Evolutionary conservation across 2,888 invertebrate genomes (phyloP), one percentile per base, ranked within the genome.

Genomic region (Cerastoderma edule): DNA sequence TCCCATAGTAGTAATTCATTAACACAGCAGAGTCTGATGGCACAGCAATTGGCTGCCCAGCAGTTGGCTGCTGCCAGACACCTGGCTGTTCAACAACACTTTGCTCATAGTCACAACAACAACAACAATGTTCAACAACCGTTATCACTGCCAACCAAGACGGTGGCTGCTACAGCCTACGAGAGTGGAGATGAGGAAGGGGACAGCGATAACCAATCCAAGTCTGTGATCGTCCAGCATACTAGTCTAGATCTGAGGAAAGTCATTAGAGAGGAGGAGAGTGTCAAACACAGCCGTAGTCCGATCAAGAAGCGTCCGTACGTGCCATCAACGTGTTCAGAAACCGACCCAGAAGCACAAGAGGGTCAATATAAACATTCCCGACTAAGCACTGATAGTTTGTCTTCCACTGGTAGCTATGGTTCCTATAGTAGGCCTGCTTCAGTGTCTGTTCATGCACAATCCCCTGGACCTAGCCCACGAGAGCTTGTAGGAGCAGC

Each of bases 291-390:
- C 60, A 87, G 89, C 75, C 87, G 89, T 75, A 91, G 91, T 85
- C 91, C 91, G 32, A 89, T 91, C 48, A 91, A 91, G 78, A 91
- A 91, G 80, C 85, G 91, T 68, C 91, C 91, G 30, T 90, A 90
- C 75, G 85, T 88, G 65, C 88, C 89, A 60, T 72, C 77, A 35
- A 75, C 54, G 46, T 77, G 67, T 72, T 67, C 72, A n/a, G 78
- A 80, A 50, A 63, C 64, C 30, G 73, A 75, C 35, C 60, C 46
- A 33, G 83, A 76, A 22, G 73, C 65, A 24, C 70, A 72, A 6
- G 80, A 82, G 48, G 69, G 69, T 63, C 71, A 67, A 33, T 72
- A 80, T 67, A 85, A 85, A 78, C 78, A 83, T 79, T 78, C 78
- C 72, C 82, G 83, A 39, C 66, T 77, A 33, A 79, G 79, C 54